Evolutionary conservation across 2,113 vertebrate species (phyloP).

Genomic region (Cavia porcellus): DNA sequence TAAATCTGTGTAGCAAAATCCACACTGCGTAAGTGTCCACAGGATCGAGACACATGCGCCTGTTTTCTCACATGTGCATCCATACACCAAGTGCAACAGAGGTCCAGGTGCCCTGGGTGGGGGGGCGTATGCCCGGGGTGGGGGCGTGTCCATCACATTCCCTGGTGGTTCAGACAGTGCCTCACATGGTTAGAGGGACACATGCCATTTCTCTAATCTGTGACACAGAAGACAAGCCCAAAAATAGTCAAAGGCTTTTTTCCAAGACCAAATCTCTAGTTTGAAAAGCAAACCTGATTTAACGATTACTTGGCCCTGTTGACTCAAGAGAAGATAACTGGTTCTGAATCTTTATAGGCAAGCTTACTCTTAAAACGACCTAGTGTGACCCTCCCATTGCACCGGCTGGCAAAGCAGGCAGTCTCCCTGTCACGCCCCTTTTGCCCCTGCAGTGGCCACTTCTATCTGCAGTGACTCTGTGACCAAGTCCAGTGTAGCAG

Average conservation of each 20-base stretch:
- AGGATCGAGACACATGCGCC: not conserved
- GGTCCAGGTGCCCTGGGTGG: too few species aligned
- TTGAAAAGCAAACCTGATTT: conserved; percentile 44
- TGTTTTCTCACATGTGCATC: not conserved
- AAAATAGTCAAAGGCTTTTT: conserved; percentile 10
- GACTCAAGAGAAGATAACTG: not conserved
- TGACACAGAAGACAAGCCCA: conserved; percentile 30
- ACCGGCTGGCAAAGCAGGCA: not conserved
- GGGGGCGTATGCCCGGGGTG: not conserved
- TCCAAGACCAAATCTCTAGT: not conserved
- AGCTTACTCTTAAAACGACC: conserved; percentile 42
- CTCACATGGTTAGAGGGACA: not conserved
- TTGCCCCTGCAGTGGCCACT: not conserved
- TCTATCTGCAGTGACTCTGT: not conserved
- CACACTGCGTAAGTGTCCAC: not conserved
- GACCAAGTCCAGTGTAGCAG: not conserved
- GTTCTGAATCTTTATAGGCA: conserved; percentile 25
- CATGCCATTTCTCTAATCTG: conserved; percentile 18
- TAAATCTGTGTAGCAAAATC: not conserved
- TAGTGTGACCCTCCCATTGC: not conserved
- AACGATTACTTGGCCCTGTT: conserved; percentile 17
- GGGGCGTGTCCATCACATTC: not conserved
- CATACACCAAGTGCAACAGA: not conserved
- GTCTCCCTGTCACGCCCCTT: not conserved
- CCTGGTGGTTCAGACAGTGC: not conserved